Percentiles rank a stretch among this genome's conserved stretches.
Evolutionary conservation across 1,140 invertebrate genomes (phyloP).

Genomic region (Nasonia longicornis): DNA sequence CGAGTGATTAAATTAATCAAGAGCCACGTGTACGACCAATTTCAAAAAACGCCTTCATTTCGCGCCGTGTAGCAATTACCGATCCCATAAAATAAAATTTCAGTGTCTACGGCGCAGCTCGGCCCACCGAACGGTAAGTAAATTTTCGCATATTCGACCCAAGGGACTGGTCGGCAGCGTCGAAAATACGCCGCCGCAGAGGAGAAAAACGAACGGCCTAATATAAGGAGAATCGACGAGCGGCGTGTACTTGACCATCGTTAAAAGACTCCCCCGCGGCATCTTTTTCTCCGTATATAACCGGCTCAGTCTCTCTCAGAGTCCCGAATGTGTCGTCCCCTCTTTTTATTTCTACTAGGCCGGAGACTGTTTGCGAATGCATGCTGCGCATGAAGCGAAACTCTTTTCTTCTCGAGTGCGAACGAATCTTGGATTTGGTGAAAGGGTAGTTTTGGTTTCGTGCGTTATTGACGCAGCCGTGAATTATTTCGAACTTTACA

Average conservation of each 20-base stretch:
- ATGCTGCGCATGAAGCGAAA: background rate
- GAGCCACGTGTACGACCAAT: background rate
- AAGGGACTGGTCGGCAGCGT: background rate
- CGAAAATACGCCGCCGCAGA: background rate
- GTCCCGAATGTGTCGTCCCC: background rate
- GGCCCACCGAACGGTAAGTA: background rate
- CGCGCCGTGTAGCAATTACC: background rate
- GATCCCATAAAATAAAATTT: background rate
- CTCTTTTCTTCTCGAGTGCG: background rate
- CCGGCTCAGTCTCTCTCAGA: background rate
- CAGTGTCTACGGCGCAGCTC: background rate
- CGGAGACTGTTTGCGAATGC: background rate
- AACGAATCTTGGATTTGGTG: background rate
- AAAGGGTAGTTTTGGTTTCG: background rate
- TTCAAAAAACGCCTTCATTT: background rate
- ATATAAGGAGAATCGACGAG: no score
- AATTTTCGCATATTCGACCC: background rate
- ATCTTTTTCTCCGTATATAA: background rate
- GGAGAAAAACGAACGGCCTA: background rate
- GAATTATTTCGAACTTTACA: no score
- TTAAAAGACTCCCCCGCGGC: constrained; percentile 7
- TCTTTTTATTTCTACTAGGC: background rate
- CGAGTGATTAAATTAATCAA: no score
- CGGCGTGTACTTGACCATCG: constrained; percentile 2
- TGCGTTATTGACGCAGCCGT: background rate